A percentile compares a stretch with the other conserved stretches of the same genome.
phyloP scores from a whole-genome alignment of 2,888 invertebrate species.

The Athalia rosae region DNA sequence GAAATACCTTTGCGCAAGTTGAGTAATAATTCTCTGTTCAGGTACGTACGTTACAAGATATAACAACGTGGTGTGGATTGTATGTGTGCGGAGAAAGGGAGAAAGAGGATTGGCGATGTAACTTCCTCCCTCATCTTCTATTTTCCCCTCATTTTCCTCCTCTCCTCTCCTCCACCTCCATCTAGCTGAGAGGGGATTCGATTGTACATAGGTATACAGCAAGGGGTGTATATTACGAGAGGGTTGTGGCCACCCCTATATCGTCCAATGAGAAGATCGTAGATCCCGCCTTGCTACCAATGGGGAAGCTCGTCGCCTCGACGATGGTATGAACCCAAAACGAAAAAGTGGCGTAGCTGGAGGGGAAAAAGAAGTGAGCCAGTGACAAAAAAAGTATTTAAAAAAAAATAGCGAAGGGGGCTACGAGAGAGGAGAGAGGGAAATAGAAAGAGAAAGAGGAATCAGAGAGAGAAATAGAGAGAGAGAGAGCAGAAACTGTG shows the following conservation, averaged over 20 bases:
- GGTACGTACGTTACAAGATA: not conserved
- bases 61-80: not conserved
- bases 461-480: slow-evolving; percentile 48
- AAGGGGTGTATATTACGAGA: slow-evolving; percentile 46
- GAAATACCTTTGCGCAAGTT: not conserved
- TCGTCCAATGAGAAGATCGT: slow-evolving; percentile 56
- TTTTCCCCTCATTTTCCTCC: no score
- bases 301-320: slow-evolving; percentile 44
- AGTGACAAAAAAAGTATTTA: slow-evolving; percentile 7
- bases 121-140: no score
- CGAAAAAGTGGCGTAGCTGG: slow-evolving; percentile 42
- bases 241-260: slow-evolving; percentile 64
- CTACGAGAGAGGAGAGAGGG: slow-evolving; percentile 41
- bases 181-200: not conserved
- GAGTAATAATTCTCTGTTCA: not conserved
- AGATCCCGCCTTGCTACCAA: slow-evolving; percentile 58
- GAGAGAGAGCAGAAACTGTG: slow-evolving; percentile 27
- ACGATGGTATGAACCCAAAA: slow-evolving; percentile 48
- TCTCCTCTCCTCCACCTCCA: no score
- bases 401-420: slow-evolving; percentile 32
- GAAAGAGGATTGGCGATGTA: not conserved
- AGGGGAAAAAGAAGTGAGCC: slow-evolving; percentile 6
- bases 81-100: slow-evolving; percentile 5
- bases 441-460: slow-evolving; percentile 39
- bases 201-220: not conserved